Evolutionary conservation across 2,888 invertebrate genomes (phyloP).

Genomic region (Epinotia ramella): DNA sequence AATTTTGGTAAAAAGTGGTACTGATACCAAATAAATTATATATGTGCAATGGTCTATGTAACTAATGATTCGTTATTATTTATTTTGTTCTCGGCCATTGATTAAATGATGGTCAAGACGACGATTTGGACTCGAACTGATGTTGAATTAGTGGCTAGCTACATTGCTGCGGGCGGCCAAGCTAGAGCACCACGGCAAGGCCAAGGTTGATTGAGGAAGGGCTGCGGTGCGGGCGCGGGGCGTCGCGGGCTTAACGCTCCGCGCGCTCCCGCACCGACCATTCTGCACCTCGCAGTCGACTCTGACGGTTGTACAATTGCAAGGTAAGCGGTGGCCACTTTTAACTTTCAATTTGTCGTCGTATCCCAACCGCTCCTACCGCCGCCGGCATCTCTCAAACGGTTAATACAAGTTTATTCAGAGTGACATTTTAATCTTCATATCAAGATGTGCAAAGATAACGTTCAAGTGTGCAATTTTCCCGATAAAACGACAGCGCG

Average conservation of each 20-base stretch:
- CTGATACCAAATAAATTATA: not conserved
- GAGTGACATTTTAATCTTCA: constrained; percentile 69
- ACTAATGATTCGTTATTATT: constrained; percentile 36
- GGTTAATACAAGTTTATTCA: constrained; percentile 58
- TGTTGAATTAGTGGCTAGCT: constrained; percentile 44
- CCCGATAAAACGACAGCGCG: constrained; percentile 69
- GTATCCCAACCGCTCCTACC: constrained; percentile 54
- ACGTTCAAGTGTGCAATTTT: constrained; percentile 69
- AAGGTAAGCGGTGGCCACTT: constrained; percentile 83
- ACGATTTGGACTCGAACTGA: constrained; percentile 42
- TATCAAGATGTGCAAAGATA: constrained; percentile 76
- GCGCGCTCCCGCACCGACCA: constrained; percentile 81
- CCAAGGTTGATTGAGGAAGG: constrained; percentile 81
- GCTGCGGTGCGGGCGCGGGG: constrained; percentile 78
- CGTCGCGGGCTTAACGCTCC: constrained; percentile 78
- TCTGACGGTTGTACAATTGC: constrained; percentile 84
- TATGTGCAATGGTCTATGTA: not conserved
- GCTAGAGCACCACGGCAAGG: constrained; percentile 73
- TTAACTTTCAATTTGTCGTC: constrained; percentile 64
- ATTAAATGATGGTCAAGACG: constrained; percentile 35
- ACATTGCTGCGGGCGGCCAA: constrained; percentile 36
- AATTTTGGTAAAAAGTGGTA: not conserved
- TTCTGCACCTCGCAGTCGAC: constrained; percentile 86
- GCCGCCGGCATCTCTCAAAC: constrained; percentile 60
- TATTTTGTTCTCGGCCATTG: constrained; percentile 35